phyloP scores from a whole-genome alignment of 30 jellyfish, hydroid and myxozoan species.

The Rhopilema esculentum region DNA sequence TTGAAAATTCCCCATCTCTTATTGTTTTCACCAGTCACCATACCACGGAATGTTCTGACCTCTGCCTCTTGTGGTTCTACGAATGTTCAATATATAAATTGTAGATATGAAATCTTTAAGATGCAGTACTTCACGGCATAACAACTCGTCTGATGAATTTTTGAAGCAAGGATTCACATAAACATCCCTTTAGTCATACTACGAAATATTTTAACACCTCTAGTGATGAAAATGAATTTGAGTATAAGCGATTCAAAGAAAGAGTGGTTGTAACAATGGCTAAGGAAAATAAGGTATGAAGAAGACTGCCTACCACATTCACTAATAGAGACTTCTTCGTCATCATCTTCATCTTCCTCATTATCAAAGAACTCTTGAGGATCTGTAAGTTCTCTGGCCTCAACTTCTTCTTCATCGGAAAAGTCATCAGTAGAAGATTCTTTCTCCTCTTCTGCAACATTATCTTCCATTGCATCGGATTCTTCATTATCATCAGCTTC shows the following conservation, averaged over 20 bases:
- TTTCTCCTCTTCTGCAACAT: neutral
- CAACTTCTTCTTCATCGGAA: conserved; percentile 47
- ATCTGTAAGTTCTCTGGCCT: conserved; percentile 37
- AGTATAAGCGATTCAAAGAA: neutral
- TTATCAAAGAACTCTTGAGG: conserved; percentile 59
- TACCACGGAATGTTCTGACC: conserved; percentile 70
- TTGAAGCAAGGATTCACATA: too few relatives aligned
- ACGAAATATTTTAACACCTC: too few relatives aligned
- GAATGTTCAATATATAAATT: neutral
- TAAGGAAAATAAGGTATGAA: too few relatives aligned
- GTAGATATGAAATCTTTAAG: neutral
- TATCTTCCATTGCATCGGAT: neutral
- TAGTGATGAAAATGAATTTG: neutral
- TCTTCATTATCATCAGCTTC: conserved; percentile 5
- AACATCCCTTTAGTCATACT: too few relatives aligned
- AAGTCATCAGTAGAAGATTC: conserved; percentile 19
- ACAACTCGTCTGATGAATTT: too few relatives aligned
- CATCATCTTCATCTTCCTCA: conserved; percentile 69
- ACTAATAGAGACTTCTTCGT: conserved; percentile 41
- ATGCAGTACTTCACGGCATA: too few relatives aligned
- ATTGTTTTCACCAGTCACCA: conserved; percentile 45
- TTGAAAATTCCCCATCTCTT: conserved; percentile 13
- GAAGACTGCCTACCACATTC: conserved; percentile 76
- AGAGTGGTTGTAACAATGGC: neutral
- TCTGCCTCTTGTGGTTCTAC: conserved; percentile 67